Percentiles rank a stretch among this genome's conserved stretches.
phyloP scores from a whole-genome alignment of 2,797 vertebrate species.

The Clarias fuscus region DNA sequence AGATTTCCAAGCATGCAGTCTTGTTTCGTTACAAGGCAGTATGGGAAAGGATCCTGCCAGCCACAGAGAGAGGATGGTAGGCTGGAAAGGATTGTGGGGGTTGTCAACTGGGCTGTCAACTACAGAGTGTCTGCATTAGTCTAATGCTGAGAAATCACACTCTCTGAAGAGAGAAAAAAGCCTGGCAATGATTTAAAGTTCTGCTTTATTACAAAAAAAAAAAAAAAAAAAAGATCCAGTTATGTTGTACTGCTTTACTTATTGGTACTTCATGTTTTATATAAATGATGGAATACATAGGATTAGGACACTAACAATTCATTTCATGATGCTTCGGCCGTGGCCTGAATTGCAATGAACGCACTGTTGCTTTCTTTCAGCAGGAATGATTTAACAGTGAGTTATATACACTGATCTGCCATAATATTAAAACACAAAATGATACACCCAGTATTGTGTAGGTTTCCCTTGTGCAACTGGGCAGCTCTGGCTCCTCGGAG shows the following conservation, averaged over 20 bases:
- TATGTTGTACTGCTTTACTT: not conserved
- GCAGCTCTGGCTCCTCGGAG: too few species aligned
- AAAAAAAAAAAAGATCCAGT: not conserved
- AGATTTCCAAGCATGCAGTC: not conserved
- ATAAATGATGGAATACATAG: not conserved
- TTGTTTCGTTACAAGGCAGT: not conserved
- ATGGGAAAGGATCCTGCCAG: not conserved
- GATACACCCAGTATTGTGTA: too few species aligned
- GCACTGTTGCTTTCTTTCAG: not conserved
- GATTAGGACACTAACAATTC: not conserved
- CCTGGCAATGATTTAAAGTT: not conserved
- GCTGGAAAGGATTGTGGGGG: slow-evolving; percentile 25
- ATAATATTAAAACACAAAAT: too few species aligned
- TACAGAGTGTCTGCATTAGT: slow-evolving; percentile 36
- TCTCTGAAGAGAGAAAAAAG: not conserved
- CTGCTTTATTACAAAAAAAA: not conserved
- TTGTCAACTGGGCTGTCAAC: slow-evolving; percentile 27
- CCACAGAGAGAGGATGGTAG: not conserved
- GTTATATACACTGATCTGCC: not conserved
- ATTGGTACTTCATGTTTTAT: not conserved
- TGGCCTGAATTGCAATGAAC: not conserved
- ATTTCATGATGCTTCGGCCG: not conserved
- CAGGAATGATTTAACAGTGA: not conserved
- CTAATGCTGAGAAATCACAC: slow-evolving; percentile 14
- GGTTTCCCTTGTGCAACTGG: too few species aligned